These are phyloP conservation scores for Sinohyriopsis cumingii DNA, from an alignment of 2,888 invertebrate species.

Conservation along the genomic window DNA sequence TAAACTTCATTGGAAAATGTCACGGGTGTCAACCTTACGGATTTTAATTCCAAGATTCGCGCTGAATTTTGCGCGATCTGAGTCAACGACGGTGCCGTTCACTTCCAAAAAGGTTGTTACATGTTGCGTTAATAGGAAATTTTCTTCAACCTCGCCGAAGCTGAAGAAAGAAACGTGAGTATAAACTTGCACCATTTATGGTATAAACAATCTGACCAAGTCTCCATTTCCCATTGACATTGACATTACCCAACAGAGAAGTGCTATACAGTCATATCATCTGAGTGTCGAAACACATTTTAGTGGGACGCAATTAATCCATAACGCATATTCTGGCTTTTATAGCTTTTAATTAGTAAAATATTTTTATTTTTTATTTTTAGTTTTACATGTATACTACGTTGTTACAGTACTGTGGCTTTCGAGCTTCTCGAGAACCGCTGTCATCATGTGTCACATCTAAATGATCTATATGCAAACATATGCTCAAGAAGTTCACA, in stretches of 20 bases:
- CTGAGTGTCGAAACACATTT: slow-evolving; percentile 66
- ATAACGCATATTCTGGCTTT: too few relatives aligned
- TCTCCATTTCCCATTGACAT: too few relatives aligned
- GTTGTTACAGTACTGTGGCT: too few relatives aligned
- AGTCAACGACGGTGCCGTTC: slow-evolving; percentile 29
- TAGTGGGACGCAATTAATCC: slow-evolving; percentile 34
- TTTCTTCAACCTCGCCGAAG: slow-evolving; percentile 45
- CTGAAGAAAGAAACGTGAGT: slow-evolving; percentile 57
- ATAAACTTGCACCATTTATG: background rate
- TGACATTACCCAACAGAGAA: slow-evolving; percentile 43
- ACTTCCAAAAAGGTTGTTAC: slow-evolving; percentile 11
- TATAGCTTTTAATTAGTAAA: too few relatives aligned
- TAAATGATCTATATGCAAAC: too few relatives aligned
- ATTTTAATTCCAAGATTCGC: slow-evolving; percentile 43
- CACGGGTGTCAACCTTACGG: slow-evolving; percentile 9
- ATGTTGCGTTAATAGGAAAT: slow-evolving; percentile 11
- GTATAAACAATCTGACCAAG: too few relatives aligned
- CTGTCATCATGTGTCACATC: too few relatives aligned
- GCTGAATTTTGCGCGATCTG: slow-evolving; percentile 21
- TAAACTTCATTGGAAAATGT: slow-evolving; percentile 6
- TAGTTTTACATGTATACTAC: too few relatives aligned
- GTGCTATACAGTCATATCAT: slow-evolving; percentile 57
- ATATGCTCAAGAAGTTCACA: too few relatives aligned
- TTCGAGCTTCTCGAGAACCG: too few relatives aligned
- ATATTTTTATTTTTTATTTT: too few relatives aligned